Evolutionary conservation across 2,113 vertebrate species (phyloP).

Genomic region (Corythoichthys haematopterus): DNA sequence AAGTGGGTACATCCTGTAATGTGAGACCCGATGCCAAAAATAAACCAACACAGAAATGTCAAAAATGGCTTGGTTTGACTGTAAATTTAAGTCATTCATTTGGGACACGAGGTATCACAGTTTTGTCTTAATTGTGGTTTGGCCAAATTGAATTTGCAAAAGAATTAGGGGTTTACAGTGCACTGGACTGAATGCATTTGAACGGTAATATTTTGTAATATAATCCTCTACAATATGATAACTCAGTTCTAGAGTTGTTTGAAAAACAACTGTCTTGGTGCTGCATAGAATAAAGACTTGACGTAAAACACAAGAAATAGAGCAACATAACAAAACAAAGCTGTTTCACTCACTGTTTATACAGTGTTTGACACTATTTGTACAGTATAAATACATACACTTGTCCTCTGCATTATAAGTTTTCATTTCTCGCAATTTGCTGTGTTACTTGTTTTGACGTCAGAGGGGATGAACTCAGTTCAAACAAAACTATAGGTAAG

Average conservation of each 20-base stretch:
- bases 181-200: too few species aligned
- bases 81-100: not conserved
- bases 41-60: constrained; percentile 4
- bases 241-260: too few species aligned
- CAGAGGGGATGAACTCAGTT: not conserved
- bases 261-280: too few species aligned
- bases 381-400: too few species aligned
- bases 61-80: not conserved
- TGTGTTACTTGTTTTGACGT: not conserved
- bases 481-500: not conserved
- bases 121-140: not conserved
- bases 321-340: too few species aligned
- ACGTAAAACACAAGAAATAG: too few species aligned
- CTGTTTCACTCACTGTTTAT: not conserved
- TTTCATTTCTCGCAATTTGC: not conserved
- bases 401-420: too few species aligned
- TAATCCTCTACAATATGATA: too few species aligned
- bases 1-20: not conserved
- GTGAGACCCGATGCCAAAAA: constrained; percentile 1
- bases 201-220: too few species aligned
- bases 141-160: not conserved
- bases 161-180: not conserved
- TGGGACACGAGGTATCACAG: not conserved
- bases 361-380: not conserved
- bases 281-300: too few species aligned